Evolutionary conservation across 2,113 vertebrate species (phyloP), one percentile per base, ranked within the genome.

Genomic region (Corvus moneduloides): DNA sequence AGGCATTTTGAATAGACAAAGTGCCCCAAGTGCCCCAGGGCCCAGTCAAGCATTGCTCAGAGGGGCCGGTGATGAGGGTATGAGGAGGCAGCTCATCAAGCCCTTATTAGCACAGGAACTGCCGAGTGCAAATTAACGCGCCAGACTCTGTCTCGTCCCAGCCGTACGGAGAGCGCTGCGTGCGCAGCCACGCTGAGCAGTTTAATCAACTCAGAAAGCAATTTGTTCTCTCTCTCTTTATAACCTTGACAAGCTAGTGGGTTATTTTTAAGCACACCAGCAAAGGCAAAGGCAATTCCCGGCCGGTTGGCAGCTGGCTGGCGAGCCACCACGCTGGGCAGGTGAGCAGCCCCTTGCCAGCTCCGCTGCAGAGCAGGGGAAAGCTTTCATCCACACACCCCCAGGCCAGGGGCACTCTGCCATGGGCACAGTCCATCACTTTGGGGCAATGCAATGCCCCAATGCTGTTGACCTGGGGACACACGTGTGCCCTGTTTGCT

Each of bases 201-300:
- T 95, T 97, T 96, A 96, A 97, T 97, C 97, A 96, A 93, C 93
- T 96, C 95, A 67, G 89, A 97, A 96, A 94, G 94, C 96, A 96
- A 96, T 97, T 97, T 97, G 97, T 95, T 97, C 96, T 94, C 93
- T 93, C 95, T 88, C 95, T 83, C 95, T 95, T 95, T 94, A 86
- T 96, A 97, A 97, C 97, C 97, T 97, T 97, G 96, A 96, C 93
- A 93, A 94, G 93, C 87, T 32, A n/a, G 85, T 0, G 4, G 94
- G 95, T 94, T 96, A 96, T 96, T 97, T 96, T 96, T 96, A 97
- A 97, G 93, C 93, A 94, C 80, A 56, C 37, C 11, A 30, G 85
- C 66, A 79, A 82, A 90, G 59, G 93, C 90, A 75, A 84, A 93
- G 71, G 83, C 63, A 81, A 84, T 74, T 93, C 84, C 85, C 61